phyloP scores from a whole-genome alignment of 2,888 invertebrate genomes.

The Napeogenes inachia region DNA sequence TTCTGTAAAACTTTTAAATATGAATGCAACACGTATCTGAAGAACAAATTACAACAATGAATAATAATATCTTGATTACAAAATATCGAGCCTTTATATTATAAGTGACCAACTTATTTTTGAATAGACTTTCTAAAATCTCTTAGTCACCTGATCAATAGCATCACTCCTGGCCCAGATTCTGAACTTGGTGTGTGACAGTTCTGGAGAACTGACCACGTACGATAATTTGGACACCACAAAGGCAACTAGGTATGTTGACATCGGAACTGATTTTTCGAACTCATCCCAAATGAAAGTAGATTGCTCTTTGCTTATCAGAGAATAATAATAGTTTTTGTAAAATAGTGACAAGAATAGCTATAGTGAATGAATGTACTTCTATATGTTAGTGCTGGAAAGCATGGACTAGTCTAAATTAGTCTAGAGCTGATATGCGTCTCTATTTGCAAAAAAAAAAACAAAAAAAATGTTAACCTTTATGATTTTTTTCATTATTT shows the following conservation, averaged over 20 bases:
- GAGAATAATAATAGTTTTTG: not conserved
- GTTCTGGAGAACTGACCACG: slow-evolving; percentile 65
- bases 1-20: not conserved
- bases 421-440: too few species aligned
- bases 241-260: slow-evolving; percentile 93
- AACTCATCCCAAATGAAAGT: slow-evolving; percentile 86
- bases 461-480: too few species aligned
- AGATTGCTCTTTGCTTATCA: slow-evolving; percentile 66
- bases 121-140: too few species aligned
- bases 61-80: slow-evolving; percentile 22
- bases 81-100: too few species aligned
- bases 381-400: too few species aligned
- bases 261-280: slow-evolving; percentile 89
- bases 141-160: slow-evolving; percentile 77
- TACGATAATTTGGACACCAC: slow-evolving; percentile 84
- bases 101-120: too few species aligned
- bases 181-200: slow-evolving; percentile 75
- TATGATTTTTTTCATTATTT: too few species aligned
- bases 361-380: too few species aligned
- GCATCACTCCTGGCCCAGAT: slow-evolving; percentile 87
- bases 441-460: too few species aligned
- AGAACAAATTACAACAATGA: slow-evolving; percentile 4
- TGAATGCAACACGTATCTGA: too few species aligned
- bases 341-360: not conserved
- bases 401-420: too few species aligned